Conservation (phyloP, 2,888 invertebrate species). For the Trichogramma dendrolimi region DNA sequence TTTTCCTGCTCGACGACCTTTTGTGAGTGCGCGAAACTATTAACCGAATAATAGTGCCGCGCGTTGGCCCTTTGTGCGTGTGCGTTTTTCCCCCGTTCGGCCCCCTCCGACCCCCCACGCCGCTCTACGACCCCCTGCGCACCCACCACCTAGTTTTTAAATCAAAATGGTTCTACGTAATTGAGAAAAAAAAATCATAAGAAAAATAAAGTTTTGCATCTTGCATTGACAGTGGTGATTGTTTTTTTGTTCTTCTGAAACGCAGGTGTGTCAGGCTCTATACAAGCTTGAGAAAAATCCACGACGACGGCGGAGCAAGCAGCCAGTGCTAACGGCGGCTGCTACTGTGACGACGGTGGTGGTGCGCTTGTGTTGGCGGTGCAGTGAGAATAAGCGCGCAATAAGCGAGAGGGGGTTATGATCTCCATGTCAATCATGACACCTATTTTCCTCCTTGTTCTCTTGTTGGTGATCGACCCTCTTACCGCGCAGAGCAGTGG, state of each 20-base stretch:
- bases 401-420: conserved; percentile 39
- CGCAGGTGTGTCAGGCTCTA: conserved; percentile 42
- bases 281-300: conserved; percentile 1
- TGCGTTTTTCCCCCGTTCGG: no score
- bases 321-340: no score
- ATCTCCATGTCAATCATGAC: conserved; percentile 45
- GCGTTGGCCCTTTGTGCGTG: no score
- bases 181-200: no score
- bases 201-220: conserved; percentile 18
- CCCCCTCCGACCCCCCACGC: no score
- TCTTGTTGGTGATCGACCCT: conserved; percentile 52
- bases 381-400: conserved; percentile 47
- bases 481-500: conserved; percentile 50
- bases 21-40: no score
- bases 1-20: no score
- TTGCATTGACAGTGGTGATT: conserved; percentile 46
- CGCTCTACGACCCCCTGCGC: no score
- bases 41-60: no score
- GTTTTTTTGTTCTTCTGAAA: conserved; percentile 39
- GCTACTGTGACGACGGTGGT: conserved; percentile 35
- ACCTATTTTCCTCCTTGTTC: conserved; percentile 50
- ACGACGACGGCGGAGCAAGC: no score
- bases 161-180: no score
- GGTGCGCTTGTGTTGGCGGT: conserved; percentile 47
- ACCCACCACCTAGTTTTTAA: no score